Conservation (phyloP, 2,888 invertebrate species). For the Drosophila austrosaltans region DNA sequence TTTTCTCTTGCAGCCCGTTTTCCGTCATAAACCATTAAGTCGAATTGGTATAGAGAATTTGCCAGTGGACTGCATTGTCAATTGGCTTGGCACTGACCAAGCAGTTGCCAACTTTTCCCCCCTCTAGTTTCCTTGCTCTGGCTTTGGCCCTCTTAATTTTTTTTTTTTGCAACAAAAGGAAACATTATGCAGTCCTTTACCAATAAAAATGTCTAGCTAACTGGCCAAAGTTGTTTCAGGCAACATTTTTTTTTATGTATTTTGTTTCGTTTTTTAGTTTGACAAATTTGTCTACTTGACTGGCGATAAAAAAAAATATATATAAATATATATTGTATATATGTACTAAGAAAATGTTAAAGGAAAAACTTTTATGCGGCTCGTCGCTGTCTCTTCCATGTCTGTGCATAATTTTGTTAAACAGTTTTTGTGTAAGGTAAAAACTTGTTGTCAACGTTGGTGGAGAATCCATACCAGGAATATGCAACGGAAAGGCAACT, state of each 20-base stretch:
- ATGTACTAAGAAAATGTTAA: not conserved
- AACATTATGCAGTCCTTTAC: conserved; percentile 40
- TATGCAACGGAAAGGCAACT: conserved; percentile 23
- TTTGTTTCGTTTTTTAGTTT: conserved; percentile 25
- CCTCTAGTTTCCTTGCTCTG: not conserved
- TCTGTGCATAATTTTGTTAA: conserved; percentile 22
- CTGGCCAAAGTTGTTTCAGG: conserved; percentile 35
- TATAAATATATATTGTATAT: not conserved
- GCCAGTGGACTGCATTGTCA: conserved; percentile 41
- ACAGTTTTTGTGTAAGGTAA: not conserved
- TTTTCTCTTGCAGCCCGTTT: not conserved
- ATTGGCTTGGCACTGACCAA: conserved; percentile 44
- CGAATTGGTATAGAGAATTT: conserved; percentile 31
- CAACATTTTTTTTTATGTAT: conserved; percentile 25
- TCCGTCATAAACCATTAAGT: conserved; percentile 44
- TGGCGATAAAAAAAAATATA: conserved; percentile 30
- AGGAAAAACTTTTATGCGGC: conserved; percentile 37
- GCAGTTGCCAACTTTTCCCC: conserved; percentile 51
- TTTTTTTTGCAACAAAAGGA: conserved; percentile 39
- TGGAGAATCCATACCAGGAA: conserved; percentile 17
- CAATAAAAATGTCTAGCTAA: conserved; percentile 29
- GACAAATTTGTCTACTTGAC: conserved; percentile 42
- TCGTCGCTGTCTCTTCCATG: conserved; percentile 39
- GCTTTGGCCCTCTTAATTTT: conserved; percentile 1
- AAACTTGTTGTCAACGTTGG: conserved; percentile 21